These are phyloP conservation scores for Phasianus colchicus DNA, from an alignment of 2,113 vertebrate species.

Conservation along the genomic window DNA sequence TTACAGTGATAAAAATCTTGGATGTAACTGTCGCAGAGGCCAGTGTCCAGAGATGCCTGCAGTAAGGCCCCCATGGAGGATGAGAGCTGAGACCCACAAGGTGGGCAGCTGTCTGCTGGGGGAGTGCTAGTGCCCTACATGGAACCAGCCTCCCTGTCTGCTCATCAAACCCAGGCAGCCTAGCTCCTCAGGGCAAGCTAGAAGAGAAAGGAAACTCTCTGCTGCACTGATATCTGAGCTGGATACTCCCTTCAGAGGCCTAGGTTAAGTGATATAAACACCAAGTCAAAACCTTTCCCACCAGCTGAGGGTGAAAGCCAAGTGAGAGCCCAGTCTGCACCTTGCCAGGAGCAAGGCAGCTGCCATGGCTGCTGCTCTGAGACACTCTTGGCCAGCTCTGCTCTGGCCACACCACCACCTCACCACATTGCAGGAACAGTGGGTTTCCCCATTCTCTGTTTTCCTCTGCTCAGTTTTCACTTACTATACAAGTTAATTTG, in stretches of 20 bases:
- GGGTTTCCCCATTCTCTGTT: not conserved
- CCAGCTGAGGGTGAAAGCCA: constrained; percentile 5
- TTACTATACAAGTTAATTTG: not conserved
- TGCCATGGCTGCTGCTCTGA: not conserved
- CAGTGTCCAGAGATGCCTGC: constrained; percentile 17
- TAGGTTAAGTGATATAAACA: not conserved
- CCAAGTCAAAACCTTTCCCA: not conserved
- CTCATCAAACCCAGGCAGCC: not conserved
- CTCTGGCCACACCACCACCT: not conserved
- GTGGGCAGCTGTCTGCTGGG: not conserved
- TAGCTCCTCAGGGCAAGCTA: not conserved
- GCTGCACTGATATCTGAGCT: not conserved
- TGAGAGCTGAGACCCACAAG: not conserved
- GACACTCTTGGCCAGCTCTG: not conserved
- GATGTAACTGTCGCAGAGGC: constrained; percentile 15
- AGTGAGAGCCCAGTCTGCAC: constrained; percentile 37
- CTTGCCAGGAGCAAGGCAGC: not conserved
- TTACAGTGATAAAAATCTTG: constrained; percentile 53
- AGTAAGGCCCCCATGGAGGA: constrained; percentile 14
- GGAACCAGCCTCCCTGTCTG: not conserved
- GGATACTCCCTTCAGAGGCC: not conserved
- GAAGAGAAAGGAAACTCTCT: not conserved
- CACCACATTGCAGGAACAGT: not conserved
- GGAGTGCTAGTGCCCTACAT: not conserved
- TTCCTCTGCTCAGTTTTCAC: not conserved